phyloP scores from a whole-genome alignment of 2,888 invertebrate species.

The Anaspis maculata region DNA sequence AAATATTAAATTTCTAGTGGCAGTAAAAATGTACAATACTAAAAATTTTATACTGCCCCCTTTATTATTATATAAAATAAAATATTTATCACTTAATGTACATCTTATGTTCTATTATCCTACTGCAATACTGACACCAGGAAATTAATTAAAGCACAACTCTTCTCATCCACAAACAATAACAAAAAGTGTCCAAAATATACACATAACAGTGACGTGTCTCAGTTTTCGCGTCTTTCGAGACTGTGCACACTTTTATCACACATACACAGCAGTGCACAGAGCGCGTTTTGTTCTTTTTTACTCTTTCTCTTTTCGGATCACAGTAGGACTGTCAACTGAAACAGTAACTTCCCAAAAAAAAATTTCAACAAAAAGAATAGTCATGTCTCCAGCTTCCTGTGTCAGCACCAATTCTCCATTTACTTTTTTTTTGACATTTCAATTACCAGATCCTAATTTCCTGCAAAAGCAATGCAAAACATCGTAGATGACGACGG shows the following conservation, averaged over 20 bases:
- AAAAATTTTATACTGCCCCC: constrained; percentile 12
- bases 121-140: constrained; percentile 30
- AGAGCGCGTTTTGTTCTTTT: too few relatives aligned
- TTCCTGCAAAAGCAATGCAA: constrained; percentile 13
- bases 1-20: constrained; percentile 18
- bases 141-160: constrained; percentile 5
- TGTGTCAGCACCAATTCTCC: constrained; percentile 24
- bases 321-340: too few relatives aligned
- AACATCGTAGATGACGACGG: too few relatives aligned
- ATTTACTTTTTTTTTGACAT: constrained; percentile 14
- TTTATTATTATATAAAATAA: constrained; percentile 30
- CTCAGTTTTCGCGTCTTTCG: constrained; percentile 14
- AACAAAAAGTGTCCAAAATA: not conserved
- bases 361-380: too few relatives aligned
- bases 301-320: too few relatives aligned
- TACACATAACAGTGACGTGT: constrained; percentile 12
- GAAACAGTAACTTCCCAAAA: too few relatives aligned
- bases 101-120: constrained; percentile 23
- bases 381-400: too few relatives aligned
- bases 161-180: not conserved
- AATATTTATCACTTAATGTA: constrained; percentile 32
- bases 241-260: too few relatives aligned
- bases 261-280: too few relatives aligned
- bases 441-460: constrained; percentile 16
- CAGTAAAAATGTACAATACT: constrained; percentile 20